Evolutionary conservation across 2,888 invertebrate genomes (phyloP), one percentile per base, ranked within the genome.

Genomic region (Agrochola macilenta): DNA sequence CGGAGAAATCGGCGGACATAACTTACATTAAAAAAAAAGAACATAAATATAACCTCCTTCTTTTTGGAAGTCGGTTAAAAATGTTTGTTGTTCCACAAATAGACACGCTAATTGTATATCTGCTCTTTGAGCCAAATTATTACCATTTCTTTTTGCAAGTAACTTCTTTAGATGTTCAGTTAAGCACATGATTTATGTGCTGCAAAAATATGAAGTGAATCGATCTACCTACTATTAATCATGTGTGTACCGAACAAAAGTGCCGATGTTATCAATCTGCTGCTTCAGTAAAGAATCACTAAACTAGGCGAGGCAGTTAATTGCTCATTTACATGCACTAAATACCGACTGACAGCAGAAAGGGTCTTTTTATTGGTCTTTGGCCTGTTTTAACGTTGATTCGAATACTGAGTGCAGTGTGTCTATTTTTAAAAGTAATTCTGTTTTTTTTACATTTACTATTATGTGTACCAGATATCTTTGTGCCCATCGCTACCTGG

Each of bases 251-350:
- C 65, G 69, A 76, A 54, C 66, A 64, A 54, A 65, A 69, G 65
- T 69, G 57, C 54, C 61, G 82, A 82, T 85, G 54, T 14, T 64
- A 81, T 86, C 81, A 79, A 86, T 81, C 78, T 77, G 69, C 75
- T 73, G 78, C 70, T 71, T 85, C 73, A 75, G 54, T 81, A 82
- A 79, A 82, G 79, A 76, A 83, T 76, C 58, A 70, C 57, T 81
- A 69, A 78, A 80, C 72, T 74, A 57, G 69, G 69, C 35, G 65
- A 69, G 57, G 64, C 66, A 65, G 78, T 82, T 88, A 84, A 87
- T 81, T 79, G 79, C 14, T 78, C 76, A 60, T 82, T 81, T 86
- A 84, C 86, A 81, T 81, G 79, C 68, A 65, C 52, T 81, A 79
- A 86, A 78, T 69, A 77, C 69, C 35, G 49, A 69, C 35, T 46